phyloP scores from a whole-genome alignment of 2,113 vertebrate species.

The Xiphophorus hellerii region DNA sequence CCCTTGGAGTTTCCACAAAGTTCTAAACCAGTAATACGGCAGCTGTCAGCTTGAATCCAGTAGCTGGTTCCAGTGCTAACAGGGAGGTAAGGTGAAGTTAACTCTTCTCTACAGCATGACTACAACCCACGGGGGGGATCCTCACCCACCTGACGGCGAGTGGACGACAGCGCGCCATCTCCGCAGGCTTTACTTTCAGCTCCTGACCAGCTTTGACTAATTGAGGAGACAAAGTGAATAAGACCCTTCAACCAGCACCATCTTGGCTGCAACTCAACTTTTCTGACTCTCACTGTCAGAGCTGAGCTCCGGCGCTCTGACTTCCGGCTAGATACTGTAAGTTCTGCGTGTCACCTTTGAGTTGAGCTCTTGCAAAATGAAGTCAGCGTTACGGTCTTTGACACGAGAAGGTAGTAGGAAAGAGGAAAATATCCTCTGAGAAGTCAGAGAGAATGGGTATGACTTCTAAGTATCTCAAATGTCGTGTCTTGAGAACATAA shows the following conservation, averaged over 20 bases:
- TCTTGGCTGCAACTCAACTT: constrained; percentile 74
- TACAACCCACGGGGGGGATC: constrained; percentile 60
- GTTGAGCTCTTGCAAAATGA: constrained; percentile 72
- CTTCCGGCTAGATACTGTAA: constrained; percentile 59
- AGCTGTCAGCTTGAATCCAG: constrained; percentile 68
- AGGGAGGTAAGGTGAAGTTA: constrained; percentile 68
- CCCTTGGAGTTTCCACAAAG: constrained; percentile 73
- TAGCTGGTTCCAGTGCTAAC: constrained; percentile 54
- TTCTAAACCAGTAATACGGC: constrained; percentile 74
- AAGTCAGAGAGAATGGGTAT: constrained; percentile 59
- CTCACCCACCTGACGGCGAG: constrained; percentile 76
- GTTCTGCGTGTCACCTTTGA: constrained; percentile 57
- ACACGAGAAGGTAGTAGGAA: constrained; percentile 31
- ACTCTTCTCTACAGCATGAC: constrained; percentile 75
- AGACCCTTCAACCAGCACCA: constrained; percentile 69
- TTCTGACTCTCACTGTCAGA: constrained; percentile 59
- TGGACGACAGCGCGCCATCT: constrained; percentile 82
- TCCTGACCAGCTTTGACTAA: constrained; percentile 81
- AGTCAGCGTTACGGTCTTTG: constrained; percentile 56
- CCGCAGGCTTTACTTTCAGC: constrained; percentile 62
- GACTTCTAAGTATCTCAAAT: constrained; percentile 74
- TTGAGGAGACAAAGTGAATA: constrained; percentile 81
- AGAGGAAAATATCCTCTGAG: constrained; percentile 30
- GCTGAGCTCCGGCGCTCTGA: constrained; percentile 54
- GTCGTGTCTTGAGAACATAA: constrained; percentile 73